Evolutionary conservation across 2,113 vertebrate genomes (phyloP).

Genomic region (Tragelaphus strepsiceros): DNA sequence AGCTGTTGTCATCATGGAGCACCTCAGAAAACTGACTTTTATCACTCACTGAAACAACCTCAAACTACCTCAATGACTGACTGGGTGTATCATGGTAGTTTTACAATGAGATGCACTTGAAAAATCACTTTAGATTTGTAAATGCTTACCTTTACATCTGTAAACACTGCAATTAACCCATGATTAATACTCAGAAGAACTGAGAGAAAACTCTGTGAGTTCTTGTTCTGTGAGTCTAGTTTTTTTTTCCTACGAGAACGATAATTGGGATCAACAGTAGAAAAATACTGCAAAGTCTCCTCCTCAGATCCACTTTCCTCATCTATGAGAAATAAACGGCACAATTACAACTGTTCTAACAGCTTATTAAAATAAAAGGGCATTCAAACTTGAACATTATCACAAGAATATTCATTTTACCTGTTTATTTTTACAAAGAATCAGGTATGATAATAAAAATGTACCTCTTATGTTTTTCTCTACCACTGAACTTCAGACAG

Average conservation of each 20-base stretch:
- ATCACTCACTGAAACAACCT: no score
- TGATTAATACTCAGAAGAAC: conserved; percentile 90
- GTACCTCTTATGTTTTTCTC: neutral
- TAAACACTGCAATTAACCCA: conserved; percentile 90
- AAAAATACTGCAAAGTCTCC: conserved; percentile 90
- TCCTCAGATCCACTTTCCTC: conserved; percentile 98
- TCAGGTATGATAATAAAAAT: neutral
- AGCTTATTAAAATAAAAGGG: neutral
- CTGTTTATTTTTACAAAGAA: neutral
- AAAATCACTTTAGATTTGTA: neutral
- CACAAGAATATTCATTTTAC: neutral
- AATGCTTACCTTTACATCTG: conserved; percentile 88
- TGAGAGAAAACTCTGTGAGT: conserved; percentile 92
- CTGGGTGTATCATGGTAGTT: accelerated
- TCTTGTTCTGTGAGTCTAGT: conserved; percentile 88
- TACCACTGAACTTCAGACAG: neutral
- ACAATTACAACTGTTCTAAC: neutral
- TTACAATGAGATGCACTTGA: neutral
- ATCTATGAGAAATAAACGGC: conserved; percentile 79
- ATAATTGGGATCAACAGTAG: conserved; percentile 86
- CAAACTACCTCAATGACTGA: neutral
- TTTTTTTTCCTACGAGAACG: conserved; percentile 92
- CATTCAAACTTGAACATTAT: neutral
- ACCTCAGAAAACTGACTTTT: neutral
- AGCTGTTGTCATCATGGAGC: accelerated